Conservation (phyloP, 2,888 invertebrate species). For the Apodemia duryi region DNA sequence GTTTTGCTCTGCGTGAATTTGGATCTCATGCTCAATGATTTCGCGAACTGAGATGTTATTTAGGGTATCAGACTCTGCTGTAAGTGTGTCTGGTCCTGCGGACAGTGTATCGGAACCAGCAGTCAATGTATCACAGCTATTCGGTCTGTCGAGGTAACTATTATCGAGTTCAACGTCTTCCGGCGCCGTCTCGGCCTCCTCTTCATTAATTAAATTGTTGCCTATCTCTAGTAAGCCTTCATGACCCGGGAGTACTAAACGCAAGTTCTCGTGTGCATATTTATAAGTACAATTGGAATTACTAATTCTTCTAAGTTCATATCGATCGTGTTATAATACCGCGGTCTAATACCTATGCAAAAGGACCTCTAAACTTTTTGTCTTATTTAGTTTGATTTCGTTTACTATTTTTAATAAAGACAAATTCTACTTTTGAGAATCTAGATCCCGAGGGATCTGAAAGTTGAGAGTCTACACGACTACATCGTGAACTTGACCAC, state of each 20-base stretch:
- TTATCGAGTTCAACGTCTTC: not conserved
- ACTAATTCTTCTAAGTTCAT: slow-evolving; percentile 25
- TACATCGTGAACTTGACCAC: no score
- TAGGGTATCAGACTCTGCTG: not conserved
- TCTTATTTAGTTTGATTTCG: slow-evolving; percentile 32
- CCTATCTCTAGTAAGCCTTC: slow-evolving; percentile 8
- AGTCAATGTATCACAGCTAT: not conserved
- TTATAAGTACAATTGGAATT: slow-evolving; percentile 27
- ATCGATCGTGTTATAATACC: slow-evolving; percentile 26
- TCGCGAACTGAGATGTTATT: not conserved
- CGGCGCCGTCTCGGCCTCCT: slow-evolving; percentile 12
- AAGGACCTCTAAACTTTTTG: slow-evolving; percentile 29
- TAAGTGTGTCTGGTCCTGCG: slow-evolving; percentile 1
- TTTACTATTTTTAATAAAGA: slow-evolving; percentile 31
- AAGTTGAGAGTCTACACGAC: no score
- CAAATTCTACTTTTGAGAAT: slow-evolving; percentile 30
- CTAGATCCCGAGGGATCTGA: no score
- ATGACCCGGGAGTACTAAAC: slow-evolving; percentile 25
- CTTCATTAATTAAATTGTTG: not conserved
- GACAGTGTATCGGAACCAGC: slow-evolving; percentile 9
- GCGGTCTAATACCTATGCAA: slow-evolving; percentile 14
- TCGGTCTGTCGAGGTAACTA: not conserved
- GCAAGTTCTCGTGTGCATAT: slow-evolving; percentile 31
- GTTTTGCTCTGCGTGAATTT: not conserved
- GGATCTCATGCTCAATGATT: not conserved